phyloP scores from a whole-genome alignment of 2,888 invertebrate species.

The Tipula confusa region DNA sequence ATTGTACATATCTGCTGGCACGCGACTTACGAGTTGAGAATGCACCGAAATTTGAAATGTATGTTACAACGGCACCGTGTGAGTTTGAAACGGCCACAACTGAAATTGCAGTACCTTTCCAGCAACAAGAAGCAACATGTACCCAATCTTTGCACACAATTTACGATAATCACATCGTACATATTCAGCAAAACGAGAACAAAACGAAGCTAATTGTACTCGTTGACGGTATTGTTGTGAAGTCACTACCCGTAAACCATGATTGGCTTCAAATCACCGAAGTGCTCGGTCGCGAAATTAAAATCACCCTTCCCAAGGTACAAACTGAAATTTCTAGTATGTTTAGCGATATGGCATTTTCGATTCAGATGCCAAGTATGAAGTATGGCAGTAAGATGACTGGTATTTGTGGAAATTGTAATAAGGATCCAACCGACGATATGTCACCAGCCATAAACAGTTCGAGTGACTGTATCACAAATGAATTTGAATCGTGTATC shows the following conservation, averaged over 20 bases:
- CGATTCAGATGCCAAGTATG: constrained; percentile 65
- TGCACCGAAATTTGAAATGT: constrained; percentile 44
- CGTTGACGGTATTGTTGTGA: constrained; percentile 45
- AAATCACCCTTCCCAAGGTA: constrained; percentile 59
- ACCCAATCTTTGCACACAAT: constrained; percentile 64
- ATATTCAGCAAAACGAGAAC: constrained; percentile 49
- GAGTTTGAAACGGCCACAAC: constrained; percentile 35
- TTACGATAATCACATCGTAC: constrained; percentile 60
- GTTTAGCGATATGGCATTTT: constrained; percentile 53
- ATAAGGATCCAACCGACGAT: constrained; percentile 56
- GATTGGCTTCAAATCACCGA: constrained; percentile 60
- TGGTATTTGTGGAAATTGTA: constrained; percentile 76
- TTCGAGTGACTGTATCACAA: constrained; percentile 34
- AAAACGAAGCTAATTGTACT: constrained; percentile 45
- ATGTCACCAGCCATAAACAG: constrained; percentile 46
- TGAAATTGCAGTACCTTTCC: constrained; percentile 28
- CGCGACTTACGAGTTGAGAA: constrained; percentile 58
- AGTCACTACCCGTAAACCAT: constrained; percentile 53
- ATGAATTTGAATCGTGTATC: constrained; percentile 53
- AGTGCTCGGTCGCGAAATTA: constrained; percentile 59
- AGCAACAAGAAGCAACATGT: constrained; percentile 54
- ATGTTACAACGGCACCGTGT: constrained; percentile 63
- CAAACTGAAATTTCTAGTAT: constrained; percentile 61
- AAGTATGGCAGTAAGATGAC: constrained; percentile 67
- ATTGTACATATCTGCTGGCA: constrained; percentile 79